A percentile compares a stretch with the other conserved stretches of the same genome.
Evolutionary conservation across 2,888 invertebrate genomes (phyloP).

Genomic region (Synanthedon andrenaeformis): DNA sequence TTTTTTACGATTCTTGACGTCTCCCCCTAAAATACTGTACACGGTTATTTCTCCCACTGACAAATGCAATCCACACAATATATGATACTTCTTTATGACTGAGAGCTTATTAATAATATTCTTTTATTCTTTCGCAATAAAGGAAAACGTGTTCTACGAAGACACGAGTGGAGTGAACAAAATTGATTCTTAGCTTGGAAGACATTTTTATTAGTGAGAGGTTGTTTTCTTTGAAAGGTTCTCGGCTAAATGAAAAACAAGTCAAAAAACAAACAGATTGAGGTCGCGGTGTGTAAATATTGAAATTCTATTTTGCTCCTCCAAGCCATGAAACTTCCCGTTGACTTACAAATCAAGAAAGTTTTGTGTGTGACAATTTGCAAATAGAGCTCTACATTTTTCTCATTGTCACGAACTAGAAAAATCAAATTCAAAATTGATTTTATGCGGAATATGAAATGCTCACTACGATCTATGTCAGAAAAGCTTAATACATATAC

Average conservation of each 20-base stretch:
- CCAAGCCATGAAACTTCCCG: not conserved
- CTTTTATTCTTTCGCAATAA: not conserved
- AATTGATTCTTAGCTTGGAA: conserved; percentile 20
- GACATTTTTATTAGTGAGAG: conserved; percentile 23
- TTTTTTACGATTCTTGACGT: conserved; percentile 16
- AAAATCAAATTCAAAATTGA: no score
- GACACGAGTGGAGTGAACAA: not conserved
- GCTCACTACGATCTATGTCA: no score
- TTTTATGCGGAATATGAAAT: no score
- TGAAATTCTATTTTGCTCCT: not conserved
- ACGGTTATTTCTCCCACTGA: conserved; percentile 20
- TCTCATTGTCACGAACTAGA: not conserved
- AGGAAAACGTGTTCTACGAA: not conserved
- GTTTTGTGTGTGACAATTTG: not conserved
- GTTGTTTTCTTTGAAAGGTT: conserved; percentile 30
- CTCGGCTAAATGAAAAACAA: conserved; percentile 15
- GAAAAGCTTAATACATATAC: no score
- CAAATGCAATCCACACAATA: conserved; percentile 29
- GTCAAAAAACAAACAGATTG: conserved; percentile 9
- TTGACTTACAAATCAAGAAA: not conserved
- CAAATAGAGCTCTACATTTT: not conserved
- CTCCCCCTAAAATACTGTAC: conserved; percentile 22
- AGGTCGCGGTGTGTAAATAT: not conserved
- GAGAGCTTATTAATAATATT: not conserved
- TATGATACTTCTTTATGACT: conserved; percentile 3